Conservation (phyloP, 2,113 vertebrate species). For the Spizaetus ornatus region DNA sequence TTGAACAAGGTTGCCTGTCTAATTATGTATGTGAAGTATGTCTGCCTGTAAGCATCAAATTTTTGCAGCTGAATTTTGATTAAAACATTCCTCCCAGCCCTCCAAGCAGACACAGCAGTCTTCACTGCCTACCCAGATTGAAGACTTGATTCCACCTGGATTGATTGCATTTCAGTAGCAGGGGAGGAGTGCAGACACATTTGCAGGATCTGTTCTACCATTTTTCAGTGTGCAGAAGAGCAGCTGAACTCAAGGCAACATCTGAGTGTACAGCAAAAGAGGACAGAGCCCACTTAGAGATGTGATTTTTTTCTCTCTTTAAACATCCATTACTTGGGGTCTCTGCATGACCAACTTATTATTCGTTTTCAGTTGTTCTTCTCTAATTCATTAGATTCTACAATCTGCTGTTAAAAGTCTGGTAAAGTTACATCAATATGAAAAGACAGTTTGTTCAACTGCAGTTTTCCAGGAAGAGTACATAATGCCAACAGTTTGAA, state of each 20-base stretch:
- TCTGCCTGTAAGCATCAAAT: background rate
- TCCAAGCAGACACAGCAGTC: background rate
- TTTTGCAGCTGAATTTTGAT: slow-evolving; percentile 10
- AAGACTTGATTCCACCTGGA: background rate
- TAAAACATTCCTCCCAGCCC: slow-evolving; percentile 2
- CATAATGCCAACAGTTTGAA: background rate
- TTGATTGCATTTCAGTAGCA: background rate
- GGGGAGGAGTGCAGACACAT: background rate
- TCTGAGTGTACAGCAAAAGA: background rate
- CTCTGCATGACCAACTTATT: background rate
- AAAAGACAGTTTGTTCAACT: background rate
- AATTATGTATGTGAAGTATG: background rate
- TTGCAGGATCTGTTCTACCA: background rate
- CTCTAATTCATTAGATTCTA: background rate
- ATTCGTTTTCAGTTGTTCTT: background rate
- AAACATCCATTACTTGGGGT: background rate
- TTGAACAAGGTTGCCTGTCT: slow-evolving; percentile 22
- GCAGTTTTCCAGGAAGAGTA: background rate
- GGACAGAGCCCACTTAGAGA: background rate
- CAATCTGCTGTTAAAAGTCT: background rate
- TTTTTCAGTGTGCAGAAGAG: background rate
- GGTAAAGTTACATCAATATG: background rate
- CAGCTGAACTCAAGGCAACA: background rate
- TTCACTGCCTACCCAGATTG: background rate
- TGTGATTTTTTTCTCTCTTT: background rate